Conservation (phyloP, 2,113 vertebrate genomes). For the Sitta europaea region DNA sequence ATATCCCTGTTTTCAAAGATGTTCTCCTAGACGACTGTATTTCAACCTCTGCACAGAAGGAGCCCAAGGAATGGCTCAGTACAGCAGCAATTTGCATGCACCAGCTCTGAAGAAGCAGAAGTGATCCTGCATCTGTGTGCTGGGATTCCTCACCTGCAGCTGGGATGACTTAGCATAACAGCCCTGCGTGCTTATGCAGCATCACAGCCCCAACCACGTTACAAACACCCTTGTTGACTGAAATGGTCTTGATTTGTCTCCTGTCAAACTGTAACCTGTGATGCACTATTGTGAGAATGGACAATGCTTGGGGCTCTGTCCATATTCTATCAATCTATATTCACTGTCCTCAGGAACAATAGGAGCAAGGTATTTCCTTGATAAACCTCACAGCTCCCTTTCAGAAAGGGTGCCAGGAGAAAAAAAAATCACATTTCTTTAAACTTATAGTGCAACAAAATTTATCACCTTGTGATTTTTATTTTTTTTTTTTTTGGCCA, state of each 20-base stretch:
- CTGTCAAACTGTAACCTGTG: neutral
- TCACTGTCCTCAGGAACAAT: neutral
- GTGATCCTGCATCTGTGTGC: neutral
- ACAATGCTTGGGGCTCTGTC: neutral
- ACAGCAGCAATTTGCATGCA: neutral
- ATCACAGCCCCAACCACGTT: neutral
- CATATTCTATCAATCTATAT: neutral
- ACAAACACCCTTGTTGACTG: neutral
- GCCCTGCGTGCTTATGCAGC: neutral
- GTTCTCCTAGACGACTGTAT: neutral
- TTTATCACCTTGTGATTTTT: neutral
- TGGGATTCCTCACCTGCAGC: neutral
- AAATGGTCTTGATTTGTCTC: neutral
- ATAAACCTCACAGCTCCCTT: neutral
- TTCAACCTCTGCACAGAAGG: neutral
- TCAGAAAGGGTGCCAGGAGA: neutral
- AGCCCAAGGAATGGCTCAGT: neutral
- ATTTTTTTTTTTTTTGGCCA: neutral
- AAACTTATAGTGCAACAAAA: neutral
- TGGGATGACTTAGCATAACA: conserved; percentile 49
- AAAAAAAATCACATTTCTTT: neutral
- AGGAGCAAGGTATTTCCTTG: neutral
- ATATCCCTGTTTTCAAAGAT: neutral
- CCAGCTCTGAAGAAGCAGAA: neutral
- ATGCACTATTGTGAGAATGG: neutral